A percentile compares a stretch with the other conserved stretches of the same genome.
These are phyloP conservation scores for Littorina saxatilis DNA, from an alignment of 1,140 invertebrate species.

Conservation along the genomic window DNA sequence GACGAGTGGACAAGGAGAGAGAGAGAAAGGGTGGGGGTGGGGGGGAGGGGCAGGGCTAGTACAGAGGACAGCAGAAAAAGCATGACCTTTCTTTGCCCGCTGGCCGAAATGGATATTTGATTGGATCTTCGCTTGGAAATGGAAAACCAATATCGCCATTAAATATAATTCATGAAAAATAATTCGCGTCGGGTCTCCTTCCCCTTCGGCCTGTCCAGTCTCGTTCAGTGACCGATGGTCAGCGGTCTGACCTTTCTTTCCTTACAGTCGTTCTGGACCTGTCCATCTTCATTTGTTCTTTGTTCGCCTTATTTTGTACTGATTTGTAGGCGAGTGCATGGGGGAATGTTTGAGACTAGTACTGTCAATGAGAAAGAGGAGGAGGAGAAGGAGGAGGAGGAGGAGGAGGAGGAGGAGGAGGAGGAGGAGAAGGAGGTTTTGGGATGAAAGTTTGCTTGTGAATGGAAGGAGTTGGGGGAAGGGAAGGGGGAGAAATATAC, in stretches of 20 bases:
- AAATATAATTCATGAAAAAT: constrained; percentile 21
- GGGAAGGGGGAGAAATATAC: no score
- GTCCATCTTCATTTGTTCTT: no score
- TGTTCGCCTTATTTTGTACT: no score
- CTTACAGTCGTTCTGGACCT: not conserved
- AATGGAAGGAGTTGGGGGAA: no score
- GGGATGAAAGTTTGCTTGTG: no score
- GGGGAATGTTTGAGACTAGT: no score
- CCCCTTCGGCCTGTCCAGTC: not conserved
- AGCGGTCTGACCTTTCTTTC: not conserved
- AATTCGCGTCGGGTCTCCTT: not conserved
- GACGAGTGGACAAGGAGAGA: no score
- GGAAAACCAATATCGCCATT: constrained; percentile 15
- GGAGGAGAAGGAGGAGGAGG: no score
- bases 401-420: no score
- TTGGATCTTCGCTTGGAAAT: not conserved
- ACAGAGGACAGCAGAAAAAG: not conserved
- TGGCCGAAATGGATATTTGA: not conserved
- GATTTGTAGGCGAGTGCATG: no score
- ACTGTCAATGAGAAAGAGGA: no score
- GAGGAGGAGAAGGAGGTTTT: no score
- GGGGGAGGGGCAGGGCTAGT: not conserved
- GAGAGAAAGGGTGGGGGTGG: not conserved
- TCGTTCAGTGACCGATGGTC: not conserved
- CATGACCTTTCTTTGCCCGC: not conserved